Evolutionary conservation across 2,797 vertebrate species (phyloP), one percentile per base, ranked within the genome.

Genomic region (Hydrophis major): DNA sequence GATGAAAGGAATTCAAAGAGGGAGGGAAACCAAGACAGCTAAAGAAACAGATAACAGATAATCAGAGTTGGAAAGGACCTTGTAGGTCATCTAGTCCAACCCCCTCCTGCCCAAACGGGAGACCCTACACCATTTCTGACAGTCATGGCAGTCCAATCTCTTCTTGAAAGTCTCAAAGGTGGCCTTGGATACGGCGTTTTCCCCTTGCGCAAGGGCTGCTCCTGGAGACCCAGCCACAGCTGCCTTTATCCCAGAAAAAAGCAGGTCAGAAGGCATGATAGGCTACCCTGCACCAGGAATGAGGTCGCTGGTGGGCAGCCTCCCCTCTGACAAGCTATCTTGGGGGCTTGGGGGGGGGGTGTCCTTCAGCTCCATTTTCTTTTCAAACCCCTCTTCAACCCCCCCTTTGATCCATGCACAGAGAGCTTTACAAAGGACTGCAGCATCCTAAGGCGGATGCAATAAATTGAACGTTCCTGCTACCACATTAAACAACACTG

Each of bases 111-210:
- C 50, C 50, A 53, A 53, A 8, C 8, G 8, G 50, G 8, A 53
- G 50, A 53, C 50, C 50, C 50, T 53, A 53, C 50, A 53, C 50
- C 50, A 53, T 53, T 53, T 53, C 50, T 10, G 50, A 53, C 50
- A 10, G 7, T 42, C 42, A 53, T 53, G 50, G 50, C 50, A 53
- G 50, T 53, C 50, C 7, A 53, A 53, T 53, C 50, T 53, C 50
- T 53, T 53, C 50, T 53, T 53, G 50, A 53, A 53, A 53, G 50
- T 10, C 50, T 53, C 50, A 53, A 96, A 92, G 94, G 94, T 95
- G 95, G 93, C 63, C 92, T 96, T 95, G 94, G 94, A 96, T 96
- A 96, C 95, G 95, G 95, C 94, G 95, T 95, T 94, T 96, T 95
- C 94, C 96, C 96, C 96, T 97, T 95, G 95, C 95, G 95, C 93